Percentiles rank a stretch among this genome's conserved stretches.
Evolutionary conservation across 2,888 invertebrate species (phyloP).

Genomic region (Andrena flavipes): DNA sequence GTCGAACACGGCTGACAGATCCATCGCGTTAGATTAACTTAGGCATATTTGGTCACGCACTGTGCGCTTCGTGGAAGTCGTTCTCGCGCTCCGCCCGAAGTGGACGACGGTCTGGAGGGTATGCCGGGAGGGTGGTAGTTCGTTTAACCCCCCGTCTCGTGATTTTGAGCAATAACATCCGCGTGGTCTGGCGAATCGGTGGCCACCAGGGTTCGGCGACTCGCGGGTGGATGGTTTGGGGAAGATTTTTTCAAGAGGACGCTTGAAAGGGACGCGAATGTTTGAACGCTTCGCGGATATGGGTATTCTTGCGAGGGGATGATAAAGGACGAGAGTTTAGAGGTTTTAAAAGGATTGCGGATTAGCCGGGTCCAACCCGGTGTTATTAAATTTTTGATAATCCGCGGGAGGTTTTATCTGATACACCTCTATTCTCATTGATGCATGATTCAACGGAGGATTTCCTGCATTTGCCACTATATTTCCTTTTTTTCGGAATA

Average conservation of each 20-base stretch:
- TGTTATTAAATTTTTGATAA: not conserved
- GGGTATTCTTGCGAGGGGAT: not conserved
- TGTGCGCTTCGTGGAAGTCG: constrained; percentile 16
- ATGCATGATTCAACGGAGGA: not conserved
- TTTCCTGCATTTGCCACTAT: not conserved
- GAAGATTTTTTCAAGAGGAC: not conserved
- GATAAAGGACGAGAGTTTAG: not conserved
- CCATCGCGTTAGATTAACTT: constrained; percentile 19
- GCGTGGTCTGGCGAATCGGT: not conserved
- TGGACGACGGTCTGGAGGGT: not conserved
- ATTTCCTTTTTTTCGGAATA: not conserved
- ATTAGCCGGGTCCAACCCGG: not conserved
- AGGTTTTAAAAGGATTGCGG: not conserved
- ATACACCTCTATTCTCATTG: no score
- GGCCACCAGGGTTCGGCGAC: not conserved
- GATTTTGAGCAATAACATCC: not conserved
- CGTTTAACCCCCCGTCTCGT: not conserved
- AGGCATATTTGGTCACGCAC: constrained; percentile 32
- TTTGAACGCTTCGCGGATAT: not conserved
- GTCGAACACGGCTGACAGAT: constrained; percentile 4
- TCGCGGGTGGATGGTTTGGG: not conserved
- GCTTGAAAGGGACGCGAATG: not conserved
- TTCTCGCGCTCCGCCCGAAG: not conserved
- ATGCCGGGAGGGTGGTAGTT: not conserved
- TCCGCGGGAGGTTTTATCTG: no score